Base-by-base conservation (phyloP, 2,113 vertebrate species). In the Vulpes ferrilata region DNA sequence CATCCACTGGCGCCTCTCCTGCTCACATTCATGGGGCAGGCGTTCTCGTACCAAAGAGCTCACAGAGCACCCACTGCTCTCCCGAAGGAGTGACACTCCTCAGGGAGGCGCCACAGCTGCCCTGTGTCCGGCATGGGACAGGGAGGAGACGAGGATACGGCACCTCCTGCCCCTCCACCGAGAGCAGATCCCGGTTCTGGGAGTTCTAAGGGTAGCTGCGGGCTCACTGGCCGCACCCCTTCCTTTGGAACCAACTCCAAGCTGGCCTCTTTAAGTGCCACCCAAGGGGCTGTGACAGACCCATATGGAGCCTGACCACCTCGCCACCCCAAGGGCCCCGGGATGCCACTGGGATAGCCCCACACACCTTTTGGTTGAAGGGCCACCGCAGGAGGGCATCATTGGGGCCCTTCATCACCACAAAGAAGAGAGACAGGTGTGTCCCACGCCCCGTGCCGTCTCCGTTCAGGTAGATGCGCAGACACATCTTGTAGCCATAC, bases 401-500 rank as follows among this genome's bases (percentile, higher is more conserved):
- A 0, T 98, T 99, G 80, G 99, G 99, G 23, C 99, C 99, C 89
- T 98, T 99, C 99, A 99, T 99, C 97, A 99, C 99, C 89, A 99
- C 99, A 0, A 99, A 99, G 98, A 99, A 99, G 65, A 99, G 98
- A 0, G 99, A 99, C 1, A 99, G 99, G 85, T 99, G 99, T 0
- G 99, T 99, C 2, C 99, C 99, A 0, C 99, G 99, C 0, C 99
- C 99, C 0, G 99, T 99, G 95, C 99, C 99, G 0, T 99, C 99
- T 0, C 99, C 99, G 0, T 99, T 99, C 98, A 99, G 98, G 97
- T 99, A 99, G 43, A 99, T 97, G 0, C 99, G 99, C 95, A 99
- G 98, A 80, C 99, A 99, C 99, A 99, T 99, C 99, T 99, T 99
- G 98, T 99, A 99, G 94, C 99, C 99, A 0, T 99, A 99, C 95